Percentiles rank a stretch among this genome's conserved stretches.
phyloP scores from a whole-genome alignment of 2,113 vertebrate genomes.

The Thryonomys swinderianus region DNA sequence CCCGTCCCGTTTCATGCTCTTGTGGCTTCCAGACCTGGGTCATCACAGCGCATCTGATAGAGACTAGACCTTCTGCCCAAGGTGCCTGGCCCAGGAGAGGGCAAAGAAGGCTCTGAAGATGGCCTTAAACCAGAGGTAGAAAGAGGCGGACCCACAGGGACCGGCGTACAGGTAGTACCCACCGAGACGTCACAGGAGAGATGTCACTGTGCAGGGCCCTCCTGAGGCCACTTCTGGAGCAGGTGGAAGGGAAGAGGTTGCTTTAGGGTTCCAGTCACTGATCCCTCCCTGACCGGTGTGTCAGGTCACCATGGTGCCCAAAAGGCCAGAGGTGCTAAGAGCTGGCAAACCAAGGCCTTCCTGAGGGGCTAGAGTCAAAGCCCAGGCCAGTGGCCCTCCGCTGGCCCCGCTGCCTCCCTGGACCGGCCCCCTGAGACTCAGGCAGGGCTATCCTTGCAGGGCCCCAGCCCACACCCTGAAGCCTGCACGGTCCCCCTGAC shows the following conservation, averaged over 20 bases:
- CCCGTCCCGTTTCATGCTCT: neutral
- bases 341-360: neutral
- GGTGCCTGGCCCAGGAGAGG: neutral
- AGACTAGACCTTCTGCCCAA: neutral
- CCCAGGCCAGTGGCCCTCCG: neutral
- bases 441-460: neutral
- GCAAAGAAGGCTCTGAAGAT: neutral
- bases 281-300: neutral
- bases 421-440: neutral
- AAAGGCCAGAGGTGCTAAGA: neutral
- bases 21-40: neutral
- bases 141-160: neutral
- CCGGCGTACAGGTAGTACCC: neutral
- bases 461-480: neutral
- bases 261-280: neutral
- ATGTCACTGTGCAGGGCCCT: neutral
- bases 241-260: neutral
- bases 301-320: neutral
- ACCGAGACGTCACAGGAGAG: neutral
- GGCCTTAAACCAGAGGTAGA: neutral
- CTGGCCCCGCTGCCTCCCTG: neutral
- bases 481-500: neutral
- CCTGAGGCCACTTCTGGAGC: neutral
- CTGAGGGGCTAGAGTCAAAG: neutral
- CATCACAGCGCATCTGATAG: neutral